phyloP scores from a whole-genome alignment of 2,797 vertebrate genomes.

The Rhodeus uyekii region DNA sequence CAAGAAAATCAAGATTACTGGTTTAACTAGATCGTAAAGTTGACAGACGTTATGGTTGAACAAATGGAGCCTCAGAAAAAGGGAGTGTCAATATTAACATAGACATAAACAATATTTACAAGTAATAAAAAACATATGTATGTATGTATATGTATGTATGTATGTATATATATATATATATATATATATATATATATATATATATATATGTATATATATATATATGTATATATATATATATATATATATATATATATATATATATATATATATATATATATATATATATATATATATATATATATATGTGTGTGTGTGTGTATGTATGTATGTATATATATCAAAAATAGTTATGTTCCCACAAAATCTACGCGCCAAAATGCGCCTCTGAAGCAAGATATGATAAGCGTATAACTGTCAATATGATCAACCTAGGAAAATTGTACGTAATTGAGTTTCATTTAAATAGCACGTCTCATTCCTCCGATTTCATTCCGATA shows the following conservation, averaged over 20 bases:
- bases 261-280: no score
- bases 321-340: no score
- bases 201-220: no score
- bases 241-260: no score
- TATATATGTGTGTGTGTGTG: no score
- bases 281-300: no score
- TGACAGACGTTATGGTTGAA: not conserved
- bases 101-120: not conserved
- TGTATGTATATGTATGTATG: no score
- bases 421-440: no score
- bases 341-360: not conserved
- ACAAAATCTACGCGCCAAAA: conserved; percentile 6
- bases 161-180: no score
- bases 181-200: no score
- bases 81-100: not conserved
- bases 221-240: no score
- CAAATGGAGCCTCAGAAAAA: not conserved
- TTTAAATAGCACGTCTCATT: not conserved
- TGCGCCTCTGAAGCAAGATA: not conserved
- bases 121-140: not conserved
- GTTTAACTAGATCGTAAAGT: not conserved
- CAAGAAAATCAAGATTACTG: no score
- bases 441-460: not conserved
- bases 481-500: not conserved
- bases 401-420: not conserved